These are phyloP conservation scores for Synanceia verrucosa DNA, from an alignment of 2,797 vertebrate species.

Conservation along the genomic window DNA sequence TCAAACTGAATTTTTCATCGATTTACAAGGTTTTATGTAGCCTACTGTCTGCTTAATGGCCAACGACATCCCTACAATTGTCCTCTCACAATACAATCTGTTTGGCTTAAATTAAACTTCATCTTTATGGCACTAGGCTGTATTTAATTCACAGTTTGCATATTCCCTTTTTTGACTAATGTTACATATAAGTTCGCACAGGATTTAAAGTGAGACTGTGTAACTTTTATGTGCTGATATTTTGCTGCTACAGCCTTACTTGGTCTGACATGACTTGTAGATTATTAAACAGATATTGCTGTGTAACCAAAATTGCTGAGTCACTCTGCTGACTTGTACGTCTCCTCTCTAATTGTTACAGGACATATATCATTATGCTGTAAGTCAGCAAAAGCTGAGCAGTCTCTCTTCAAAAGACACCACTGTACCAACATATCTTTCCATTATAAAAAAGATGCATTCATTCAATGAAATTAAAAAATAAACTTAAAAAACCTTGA, in stretches of 20 bases:
- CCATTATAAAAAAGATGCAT: background rate
- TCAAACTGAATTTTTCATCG: constrained; percentile 8
- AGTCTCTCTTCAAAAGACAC: background rate
- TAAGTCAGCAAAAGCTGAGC: background rate
- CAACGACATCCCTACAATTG: constrained; percentile 15
- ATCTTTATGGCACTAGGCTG: constrained; percentile 12
- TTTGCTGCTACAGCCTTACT: background rate
- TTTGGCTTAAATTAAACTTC: constrained; percentile 31
- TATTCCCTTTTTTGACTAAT: constrained; percentile 55
- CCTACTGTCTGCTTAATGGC: constrained; percentile 3
- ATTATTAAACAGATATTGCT: constrained; percentile 4
- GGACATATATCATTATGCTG: background rate
- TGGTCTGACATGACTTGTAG: background rate
- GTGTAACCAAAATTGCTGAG: background rate
- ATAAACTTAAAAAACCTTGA: too few species aligned
- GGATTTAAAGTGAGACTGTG: background rate
- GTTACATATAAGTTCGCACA: background rate
- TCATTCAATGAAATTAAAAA: constrained; percentile 2
- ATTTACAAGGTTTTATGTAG: background rate
- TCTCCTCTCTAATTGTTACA: background rate
- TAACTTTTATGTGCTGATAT: background rate
- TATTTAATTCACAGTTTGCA: constrained; percentile 47
- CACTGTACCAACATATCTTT: background rate
- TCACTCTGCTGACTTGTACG: background rate
- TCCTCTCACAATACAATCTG: constrained; percentile 5